A percentile compares a stretch with the other conserved stretches of the same genome.
phyloP scores from a whole-genome alignment of 2,888 invertebrate species.

The Diploptera punctata region DNA sequence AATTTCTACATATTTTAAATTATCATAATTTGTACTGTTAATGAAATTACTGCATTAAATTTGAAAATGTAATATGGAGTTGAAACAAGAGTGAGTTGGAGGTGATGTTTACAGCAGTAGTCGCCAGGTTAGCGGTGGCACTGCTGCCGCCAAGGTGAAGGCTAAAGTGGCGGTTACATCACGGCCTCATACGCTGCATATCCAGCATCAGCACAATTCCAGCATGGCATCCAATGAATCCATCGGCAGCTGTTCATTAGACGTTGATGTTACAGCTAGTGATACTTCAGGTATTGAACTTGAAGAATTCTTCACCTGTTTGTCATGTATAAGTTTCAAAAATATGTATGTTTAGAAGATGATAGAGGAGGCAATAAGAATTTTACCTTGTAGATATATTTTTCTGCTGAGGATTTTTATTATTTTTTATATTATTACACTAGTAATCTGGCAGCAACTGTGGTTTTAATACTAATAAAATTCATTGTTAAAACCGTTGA shows the following conservation, averaged over 20 bases:
- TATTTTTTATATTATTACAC: too few relatives aligned
- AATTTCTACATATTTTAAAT: too few relatives aligned
- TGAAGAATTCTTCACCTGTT: too few relatives aligned
- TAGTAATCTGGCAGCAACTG: too few relatives aligned
- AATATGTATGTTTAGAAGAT: too few relatives aligned
- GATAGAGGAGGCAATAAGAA: too few relatives aligned
- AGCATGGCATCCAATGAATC: constrained; percentile 66
- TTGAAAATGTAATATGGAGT: not conserved
- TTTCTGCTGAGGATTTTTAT: too few relatives aligned
- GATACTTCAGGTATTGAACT: constrained; percentile 43
- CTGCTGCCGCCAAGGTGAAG: constrained; percentile 28
- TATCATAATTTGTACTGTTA: not conserved
- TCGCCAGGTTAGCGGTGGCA: constrained; percentile 28
- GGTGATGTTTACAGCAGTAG: constrained; percentile 24
- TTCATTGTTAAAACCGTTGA: too few relatives aligned
- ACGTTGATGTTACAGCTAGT: constrained; percentile 69
- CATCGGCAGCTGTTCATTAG: constrained; percentile 85
- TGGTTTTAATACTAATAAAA: too few relatives aligned
- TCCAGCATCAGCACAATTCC: constrained; percentile 15
- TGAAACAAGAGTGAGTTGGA: constrained; percentile 9
- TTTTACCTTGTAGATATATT: too few relatives aligned
- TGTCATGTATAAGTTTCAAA: too few relatives aligned
- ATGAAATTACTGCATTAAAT: not conserved
- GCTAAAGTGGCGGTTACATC: constrained; percentile 28
- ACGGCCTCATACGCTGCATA: constrained; percentile 32